phyloP scores from a whole-genome alignment of 2,888 invertebrate genomes.

The Drosophila nigritarsus region DNA sequence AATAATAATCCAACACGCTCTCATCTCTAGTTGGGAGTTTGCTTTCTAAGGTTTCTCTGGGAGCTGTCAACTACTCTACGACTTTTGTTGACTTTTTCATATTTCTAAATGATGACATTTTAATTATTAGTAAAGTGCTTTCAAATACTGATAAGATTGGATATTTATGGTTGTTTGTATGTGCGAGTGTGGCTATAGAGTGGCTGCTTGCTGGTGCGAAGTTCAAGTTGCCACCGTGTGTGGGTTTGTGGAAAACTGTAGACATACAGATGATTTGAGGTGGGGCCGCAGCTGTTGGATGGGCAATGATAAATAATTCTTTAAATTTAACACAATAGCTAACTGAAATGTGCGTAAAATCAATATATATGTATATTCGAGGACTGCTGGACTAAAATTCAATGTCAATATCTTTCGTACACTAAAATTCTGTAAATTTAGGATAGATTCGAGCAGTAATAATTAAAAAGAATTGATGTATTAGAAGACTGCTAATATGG shows the following conservation, averaged over 20 bases:
- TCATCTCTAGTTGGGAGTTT: constrained; percentile 17
- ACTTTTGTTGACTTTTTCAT: constrained; percentile 78
- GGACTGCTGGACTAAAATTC: not conserved
- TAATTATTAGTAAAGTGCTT: constrained; percentile 83
- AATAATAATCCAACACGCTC: not conserved
- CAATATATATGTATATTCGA: not conserved
- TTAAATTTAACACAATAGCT: constrained; percentile 18
- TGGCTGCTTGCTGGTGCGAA: constrained; percentile 52
- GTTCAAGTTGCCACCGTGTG: constrained; percentile 62
- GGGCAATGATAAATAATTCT: constrained; percentile 65
- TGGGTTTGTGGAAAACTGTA: not conserved
- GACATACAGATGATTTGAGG: constrained; percentile 6
- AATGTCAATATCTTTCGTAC: not conserved
- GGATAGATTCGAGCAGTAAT: not conserved
- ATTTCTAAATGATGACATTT: constrained; percentile 83
- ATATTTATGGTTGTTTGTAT: constrained; percentile 64
- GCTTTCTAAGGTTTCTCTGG: constrained; percentile 17
- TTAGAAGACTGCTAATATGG: not conserved
- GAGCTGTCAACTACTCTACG: constrained; percentile 37
- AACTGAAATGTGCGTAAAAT: not conserved
- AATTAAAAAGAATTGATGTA: not conserved
- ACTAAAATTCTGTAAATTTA: not conserved
- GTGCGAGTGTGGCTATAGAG: constrained; percentile 1
- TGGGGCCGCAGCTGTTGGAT: constrained; percentile 29
- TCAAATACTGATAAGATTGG: constrained; percentile 78